phyloP scores from a whole-genome alignment of 2,113 vertebrate genomes.

The Acanthisitta chloris region DNA sequence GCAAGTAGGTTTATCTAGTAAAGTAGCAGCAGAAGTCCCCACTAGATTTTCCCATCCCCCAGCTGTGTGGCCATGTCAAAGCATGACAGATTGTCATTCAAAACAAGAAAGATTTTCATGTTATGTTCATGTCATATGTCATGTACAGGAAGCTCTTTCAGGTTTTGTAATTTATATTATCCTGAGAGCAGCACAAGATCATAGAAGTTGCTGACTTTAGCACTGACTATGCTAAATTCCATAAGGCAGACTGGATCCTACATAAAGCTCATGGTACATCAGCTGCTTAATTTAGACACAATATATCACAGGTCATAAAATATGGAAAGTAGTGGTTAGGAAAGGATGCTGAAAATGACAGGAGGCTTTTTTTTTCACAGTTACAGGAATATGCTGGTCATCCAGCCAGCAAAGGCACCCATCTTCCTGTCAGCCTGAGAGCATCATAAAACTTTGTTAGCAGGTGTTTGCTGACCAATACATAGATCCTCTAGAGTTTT shows the following conservation, averaged over 20 bases:
- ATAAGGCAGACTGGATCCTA: neutral
- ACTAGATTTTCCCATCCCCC: neutral
- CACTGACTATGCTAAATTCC: neutral
- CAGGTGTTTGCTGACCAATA: neutral
- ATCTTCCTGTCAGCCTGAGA: neutral
- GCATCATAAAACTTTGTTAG: neutral
- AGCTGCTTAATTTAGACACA: neutral
- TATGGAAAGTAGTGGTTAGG: neutral
- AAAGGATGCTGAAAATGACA: neutral
- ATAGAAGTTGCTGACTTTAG: neutral
- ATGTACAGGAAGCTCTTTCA: neutral
- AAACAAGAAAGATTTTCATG: neutral
- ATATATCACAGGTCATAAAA: neutral
- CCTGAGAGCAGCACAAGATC: neutral
- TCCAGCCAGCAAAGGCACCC: neutral
- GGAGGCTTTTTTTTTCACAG: neutral
- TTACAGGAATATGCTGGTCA: neutral
- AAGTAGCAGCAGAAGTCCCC: neutral
- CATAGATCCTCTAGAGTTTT: neutral
- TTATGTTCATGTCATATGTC: neutral
- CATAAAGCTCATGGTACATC: neutral
- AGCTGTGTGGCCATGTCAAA: too few relatives aligned
- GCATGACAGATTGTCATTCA: neutral
- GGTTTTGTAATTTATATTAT: neutral
- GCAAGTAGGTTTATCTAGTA: neutral